phyloP scores from a whole-genome alignment of 2,113 vertebrate genomes.

The Pelodiscus sinensis region DNA sequence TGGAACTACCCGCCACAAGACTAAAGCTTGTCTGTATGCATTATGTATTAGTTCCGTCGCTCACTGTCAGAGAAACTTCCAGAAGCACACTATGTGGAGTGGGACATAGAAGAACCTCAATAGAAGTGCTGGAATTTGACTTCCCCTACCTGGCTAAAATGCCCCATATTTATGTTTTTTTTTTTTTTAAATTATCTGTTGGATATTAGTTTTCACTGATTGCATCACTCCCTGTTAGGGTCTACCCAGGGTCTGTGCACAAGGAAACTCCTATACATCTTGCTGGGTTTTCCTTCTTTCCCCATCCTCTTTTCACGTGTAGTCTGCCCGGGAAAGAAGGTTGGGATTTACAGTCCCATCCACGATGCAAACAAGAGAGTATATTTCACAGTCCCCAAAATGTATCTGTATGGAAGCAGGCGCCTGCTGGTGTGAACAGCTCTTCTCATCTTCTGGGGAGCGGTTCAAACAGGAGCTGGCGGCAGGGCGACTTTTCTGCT shows the following conservation, averaged over 20 bases:
- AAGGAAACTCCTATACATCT: no score
- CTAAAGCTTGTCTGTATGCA: neutral
- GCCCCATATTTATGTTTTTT: neutral
- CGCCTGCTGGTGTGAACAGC: slow-evolving; percentile 41
- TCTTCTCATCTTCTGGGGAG: slow-evolving; percentile 48
- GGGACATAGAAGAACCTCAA: neutral
- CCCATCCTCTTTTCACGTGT: neutral
- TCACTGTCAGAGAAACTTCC: no score
- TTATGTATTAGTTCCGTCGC: neutral
- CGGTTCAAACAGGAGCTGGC: neutral
- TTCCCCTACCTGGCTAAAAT: neutral
- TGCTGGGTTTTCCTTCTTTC: neutral
- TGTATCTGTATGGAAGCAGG: slow-evolving; percentile 12
- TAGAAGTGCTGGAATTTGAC: neutral
- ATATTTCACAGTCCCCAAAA: slow-evolving; percentile 39
- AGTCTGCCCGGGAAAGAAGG: neutral
- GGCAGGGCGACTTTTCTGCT: neutral
- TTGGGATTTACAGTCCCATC: neutral
- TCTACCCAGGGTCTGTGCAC: neutral
- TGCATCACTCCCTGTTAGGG: neutral
- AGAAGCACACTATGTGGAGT: neutral
- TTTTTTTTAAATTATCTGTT: neutral
- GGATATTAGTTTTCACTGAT: neutral
- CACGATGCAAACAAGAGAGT: neutral
- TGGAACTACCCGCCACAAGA: neutral